phyloP scores from a whole-genome alignment of 2,888 invertebrate genomes.

The Drosophila kambysellisi region DNA sequence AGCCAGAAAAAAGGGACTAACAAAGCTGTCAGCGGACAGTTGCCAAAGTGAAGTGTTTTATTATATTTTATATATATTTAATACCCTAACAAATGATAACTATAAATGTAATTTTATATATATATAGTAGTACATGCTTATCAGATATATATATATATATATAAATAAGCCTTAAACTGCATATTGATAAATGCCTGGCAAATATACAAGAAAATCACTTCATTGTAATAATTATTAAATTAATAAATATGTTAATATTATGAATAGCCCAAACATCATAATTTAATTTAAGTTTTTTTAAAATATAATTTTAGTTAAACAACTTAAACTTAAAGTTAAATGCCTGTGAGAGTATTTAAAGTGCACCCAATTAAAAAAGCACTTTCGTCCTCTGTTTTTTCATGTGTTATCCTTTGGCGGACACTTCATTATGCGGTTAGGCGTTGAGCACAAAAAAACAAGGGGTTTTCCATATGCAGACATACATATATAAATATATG shows the following conservation, averaged over 20 bases:
- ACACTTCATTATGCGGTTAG: conserved; percentile 71
- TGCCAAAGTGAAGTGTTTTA: conserved; percentile 61
- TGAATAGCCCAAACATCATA: too few species aligned
- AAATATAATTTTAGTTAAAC: too few species aligned
- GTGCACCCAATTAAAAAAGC: not conserved
- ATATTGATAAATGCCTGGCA: not conserved
- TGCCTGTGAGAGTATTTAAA: conserved; percentile 11
- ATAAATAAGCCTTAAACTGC: not conserved
- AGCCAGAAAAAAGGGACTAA: not conserved
- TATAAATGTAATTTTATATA: not conserved
- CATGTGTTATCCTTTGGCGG: conserved; percentile 65
- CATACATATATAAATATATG: conserved; percentile 40
- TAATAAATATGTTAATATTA: not conserved
- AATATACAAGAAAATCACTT: not conserved
- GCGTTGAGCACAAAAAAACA: conserved; percentile 39
- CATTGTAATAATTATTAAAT: not conserved
- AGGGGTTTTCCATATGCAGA: conserved; percentile 9
- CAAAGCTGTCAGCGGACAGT: conserved; percentile 32
- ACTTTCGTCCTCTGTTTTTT: conserved; percentile 10
- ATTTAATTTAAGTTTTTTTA: not conserved
- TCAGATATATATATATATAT: not conserved
- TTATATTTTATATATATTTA: conserved; percentile 47
- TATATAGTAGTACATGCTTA: not conserved
- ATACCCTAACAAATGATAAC: not conserved
- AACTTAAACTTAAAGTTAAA: too few species aligned